Conservation (phyloP, 2,113 vertebrate genomes). For the Paraplagusia blochii region DNA sequence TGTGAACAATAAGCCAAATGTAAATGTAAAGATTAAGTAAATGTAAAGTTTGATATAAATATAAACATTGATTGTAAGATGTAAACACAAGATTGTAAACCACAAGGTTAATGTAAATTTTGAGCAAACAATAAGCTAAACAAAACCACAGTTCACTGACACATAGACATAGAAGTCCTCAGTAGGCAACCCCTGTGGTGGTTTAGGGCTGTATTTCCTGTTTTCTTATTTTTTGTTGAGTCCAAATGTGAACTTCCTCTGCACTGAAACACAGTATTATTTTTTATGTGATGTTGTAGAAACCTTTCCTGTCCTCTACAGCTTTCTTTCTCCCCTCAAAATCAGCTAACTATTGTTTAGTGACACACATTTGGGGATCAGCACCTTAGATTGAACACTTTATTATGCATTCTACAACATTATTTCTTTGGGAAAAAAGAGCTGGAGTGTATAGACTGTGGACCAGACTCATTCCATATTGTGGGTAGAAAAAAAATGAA, state of each 20-base stretch:
- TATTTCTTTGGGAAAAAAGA: slow-evolving; percentile 59
- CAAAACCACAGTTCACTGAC: too few species aligned
- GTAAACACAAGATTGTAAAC: too few species aligned
- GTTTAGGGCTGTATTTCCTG: too few species aligned
- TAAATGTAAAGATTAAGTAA: too few species aligned
- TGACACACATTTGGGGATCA: slow-evolving; percentile 59
- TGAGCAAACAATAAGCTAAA: too few species aligned
- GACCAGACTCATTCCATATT: slow-evolving; percentile 24
- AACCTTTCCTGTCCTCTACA: slow-evolving; percentile 63
- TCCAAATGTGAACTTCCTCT: slow-evolving; percentile 34
- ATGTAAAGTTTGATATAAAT: too few species aligned
- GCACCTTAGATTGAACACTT: slow-evolving; percentile 37
- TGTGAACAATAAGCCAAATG: too few species aligned
- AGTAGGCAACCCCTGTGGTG: too few species aligned
- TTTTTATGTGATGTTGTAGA: slow-evolving; percentile 52
- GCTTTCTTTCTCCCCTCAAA: slow-evolving; percentile 75
- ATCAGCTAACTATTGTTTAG: slow-evolving; percentile 76
- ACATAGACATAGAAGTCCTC: too few species aligned
- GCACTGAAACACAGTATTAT: slow-evolving; percentile 60
- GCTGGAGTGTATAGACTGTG: slow-evolving; percentile 58
- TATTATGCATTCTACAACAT: slow-evolving; percentile 19
- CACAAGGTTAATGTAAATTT: too few species aligned
- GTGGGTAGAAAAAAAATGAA: slow-evolving; percentile 11
- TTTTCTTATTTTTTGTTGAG: slow-evolving; percentile 42
- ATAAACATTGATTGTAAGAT: too few species aligned